phyloP scores from a whole-genome alignment of 1,140 invertebrate genomes.

The Leptinotarsa texana region DNA sequence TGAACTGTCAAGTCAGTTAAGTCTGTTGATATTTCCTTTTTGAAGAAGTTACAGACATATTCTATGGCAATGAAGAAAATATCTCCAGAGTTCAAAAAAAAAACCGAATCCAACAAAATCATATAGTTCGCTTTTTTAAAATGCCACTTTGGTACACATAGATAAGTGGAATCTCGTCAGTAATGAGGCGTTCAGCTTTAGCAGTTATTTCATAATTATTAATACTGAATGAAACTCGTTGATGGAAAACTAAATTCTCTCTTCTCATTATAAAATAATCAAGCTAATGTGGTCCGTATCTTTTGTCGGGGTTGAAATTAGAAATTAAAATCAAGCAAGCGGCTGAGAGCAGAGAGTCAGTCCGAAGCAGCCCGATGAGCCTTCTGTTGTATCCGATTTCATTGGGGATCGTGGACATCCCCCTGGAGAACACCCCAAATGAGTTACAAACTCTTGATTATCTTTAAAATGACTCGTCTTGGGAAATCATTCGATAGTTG shows the following conservation, averaged over 20 bases:
- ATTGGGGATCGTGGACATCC: slow-evolving; percentile 24
- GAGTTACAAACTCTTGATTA: slow-evolving; percentile 39
- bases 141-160: too few species aligned
- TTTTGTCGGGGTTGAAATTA: slow-evolving; percentile 25
- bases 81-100: too few species aligned
- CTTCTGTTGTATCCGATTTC: slow-evolving; percentile 34
- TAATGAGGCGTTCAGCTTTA: not conserved
- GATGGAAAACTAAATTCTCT: not conserved
- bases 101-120: too few species aligned
- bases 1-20: too few species aligned
- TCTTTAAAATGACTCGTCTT: slow-evolving; percentile 35
- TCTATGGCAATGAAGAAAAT: too few species aligned
- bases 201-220: not conserved
- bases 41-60: too few species aligned
- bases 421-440: slow-evolving; percentile 30
- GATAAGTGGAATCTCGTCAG: too few species aligned
- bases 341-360: slow-evolving; percentile 13
- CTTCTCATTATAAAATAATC: slow-evolving; percentile 34
- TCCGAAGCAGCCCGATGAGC: slow-evolving; percentile 4
- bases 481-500: slow-evolving; percentile 36
- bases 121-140: too few species aligned
- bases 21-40: too few species aligned
- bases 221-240: not conserved
- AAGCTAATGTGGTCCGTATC: slow-evolving; percentile 30
- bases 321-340: slow-evolving; percentile 31